Conservation (phyloP, 1,140 invertebrate genomes). For the Drosophila ficusphila region DNA sequence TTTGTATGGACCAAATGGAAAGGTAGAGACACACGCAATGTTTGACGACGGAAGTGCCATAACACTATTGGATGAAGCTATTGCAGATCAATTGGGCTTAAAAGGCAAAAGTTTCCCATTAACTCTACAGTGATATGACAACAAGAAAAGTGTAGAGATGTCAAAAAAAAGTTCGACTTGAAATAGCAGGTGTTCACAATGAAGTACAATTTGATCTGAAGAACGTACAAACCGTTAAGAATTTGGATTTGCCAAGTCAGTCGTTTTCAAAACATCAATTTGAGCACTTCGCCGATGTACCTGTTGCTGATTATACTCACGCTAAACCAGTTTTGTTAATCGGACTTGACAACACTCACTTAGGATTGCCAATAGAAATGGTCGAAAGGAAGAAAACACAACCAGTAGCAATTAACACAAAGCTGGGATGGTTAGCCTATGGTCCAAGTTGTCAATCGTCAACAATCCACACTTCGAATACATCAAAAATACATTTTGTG, state of each 20-base stretch:
- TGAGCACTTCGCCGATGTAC: neutral
- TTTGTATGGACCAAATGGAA: neutral
- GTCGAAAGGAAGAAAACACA: neutral
- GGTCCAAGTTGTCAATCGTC: neutral
- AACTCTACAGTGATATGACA: neutral
- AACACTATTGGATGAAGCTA: neutral
- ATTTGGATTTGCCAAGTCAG: neutral
- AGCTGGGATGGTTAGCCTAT: neutral
- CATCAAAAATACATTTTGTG: neutral
- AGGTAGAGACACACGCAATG: neutral
- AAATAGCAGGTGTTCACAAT: neutral
- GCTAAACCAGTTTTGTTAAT: neutral
- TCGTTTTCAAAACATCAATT: neutral
- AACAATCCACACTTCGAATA: neutral
- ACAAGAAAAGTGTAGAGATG: neutral
- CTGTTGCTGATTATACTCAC: neutral
- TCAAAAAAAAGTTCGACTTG: neutral
- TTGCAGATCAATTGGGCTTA: neutral
- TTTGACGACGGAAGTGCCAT: neutral
- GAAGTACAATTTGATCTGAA: neutral
- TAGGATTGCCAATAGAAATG: neutral
- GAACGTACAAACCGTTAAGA: neutral
- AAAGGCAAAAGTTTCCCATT: neutral
- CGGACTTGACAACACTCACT: neutral
- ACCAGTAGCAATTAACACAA: neutral